These are phyloP conservation scores for Hedychridium roseum DNA, from an alignment of 2,888 invertebrate genomes.

Conservation along the genomic window DNA sequence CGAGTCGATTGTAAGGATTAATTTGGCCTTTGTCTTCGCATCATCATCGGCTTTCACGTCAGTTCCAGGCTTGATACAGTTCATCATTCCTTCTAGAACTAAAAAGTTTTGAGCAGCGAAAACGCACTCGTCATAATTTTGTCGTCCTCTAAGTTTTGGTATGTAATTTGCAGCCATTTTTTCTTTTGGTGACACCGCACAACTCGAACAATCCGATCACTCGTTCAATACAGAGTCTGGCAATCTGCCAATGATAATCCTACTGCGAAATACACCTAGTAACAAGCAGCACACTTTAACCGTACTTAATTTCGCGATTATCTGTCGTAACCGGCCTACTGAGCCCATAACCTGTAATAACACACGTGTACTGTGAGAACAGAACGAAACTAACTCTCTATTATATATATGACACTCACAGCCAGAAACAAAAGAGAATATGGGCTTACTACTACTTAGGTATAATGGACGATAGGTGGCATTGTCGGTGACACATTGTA, in stretches of 20 bases:
- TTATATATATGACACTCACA: too few relatives aligned
- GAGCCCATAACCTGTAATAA: not conserved
- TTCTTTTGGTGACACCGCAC: too few relatives aligned
- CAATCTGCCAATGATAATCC: not conserved
- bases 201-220: too few relatives aligned
- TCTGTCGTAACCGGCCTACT: not conserved
- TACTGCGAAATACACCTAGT: too few relatives aligned
- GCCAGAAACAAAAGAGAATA: too few relatives aligned
- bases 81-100: not conserved
- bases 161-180: not conserved
- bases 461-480: too few relatives aligned
- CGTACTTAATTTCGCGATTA: not conserved
- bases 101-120: not conserved
- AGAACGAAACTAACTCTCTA: too few relatives aligned
- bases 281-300: not conserved
- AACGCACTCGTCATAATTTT: not conserved
- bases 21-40: too few relatives aligned
- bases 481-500: too few relatives aligned
- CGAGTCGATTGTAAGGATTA: conserved; percentile 37
- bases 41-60: not conserved
- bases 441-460: too few relatives aligned
- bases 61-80: not conserved
- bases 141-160: not conserved
- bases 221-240: not conserved
- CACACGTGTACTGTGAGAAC: too few relatives aligned